phyloP scores from a whole-genome alignment of 2,797 vertebrate species.

The Euphonia xanthogaster region DNA sequence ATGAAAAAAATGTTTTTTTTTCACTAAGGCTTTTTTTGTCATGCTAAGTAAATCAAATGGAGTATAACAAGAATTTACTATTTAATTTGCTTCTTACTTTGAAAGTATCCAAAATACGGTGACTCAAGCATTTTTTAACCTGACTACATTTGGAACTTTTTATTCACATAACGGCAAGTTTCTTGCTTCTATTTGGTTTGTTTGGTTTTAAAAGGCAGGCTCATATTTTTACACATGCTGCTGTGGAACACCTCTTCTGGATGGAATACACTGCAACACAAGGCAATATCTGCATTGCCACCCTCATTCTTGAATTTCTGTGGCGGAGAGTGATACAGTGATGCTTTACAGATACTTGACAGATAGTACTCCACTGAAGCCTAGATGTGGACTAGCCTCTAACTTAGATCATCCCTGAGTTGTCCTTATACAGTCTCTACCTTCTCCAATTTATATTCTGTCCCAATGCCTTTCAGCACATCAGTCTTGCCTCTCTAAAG shows the following conservation, averaged over 20 bases:
- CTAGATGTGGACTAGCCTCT: background rate
- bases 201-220: background rate
- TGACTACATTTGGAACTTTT: background rate
- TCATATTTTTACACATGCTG: background rate
- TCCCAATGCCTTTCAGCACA: background rate
- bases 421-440: background rate
- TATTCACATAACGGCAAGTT: background rate
- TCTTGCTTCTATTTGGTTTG: background rate
- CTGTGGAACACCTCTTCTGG: background rate
- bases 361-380: background rate
- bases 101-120: background rate
- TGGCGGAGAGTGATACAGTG: background rate
- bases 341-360: background rate
- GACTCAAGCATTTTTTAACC: background rate
- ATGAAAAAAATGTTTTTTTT: background rate
- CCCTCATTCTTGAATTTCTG: background rate
- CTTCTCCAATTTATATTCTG: background rate
- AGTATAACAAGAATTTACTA: background rate
- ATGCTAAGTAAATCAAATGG: background rate
- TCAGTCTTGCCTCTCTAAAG: background rate
- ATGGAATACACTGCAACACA: fast-evolving
- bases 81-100: background rate
- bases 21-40: background rate
- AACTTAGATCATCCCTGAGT: background rate
- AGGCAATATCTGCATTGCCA: background rate